Conservation (phyloP, 2,888 invertebrate genomes). For the Cephonodes hylas region DNA sequence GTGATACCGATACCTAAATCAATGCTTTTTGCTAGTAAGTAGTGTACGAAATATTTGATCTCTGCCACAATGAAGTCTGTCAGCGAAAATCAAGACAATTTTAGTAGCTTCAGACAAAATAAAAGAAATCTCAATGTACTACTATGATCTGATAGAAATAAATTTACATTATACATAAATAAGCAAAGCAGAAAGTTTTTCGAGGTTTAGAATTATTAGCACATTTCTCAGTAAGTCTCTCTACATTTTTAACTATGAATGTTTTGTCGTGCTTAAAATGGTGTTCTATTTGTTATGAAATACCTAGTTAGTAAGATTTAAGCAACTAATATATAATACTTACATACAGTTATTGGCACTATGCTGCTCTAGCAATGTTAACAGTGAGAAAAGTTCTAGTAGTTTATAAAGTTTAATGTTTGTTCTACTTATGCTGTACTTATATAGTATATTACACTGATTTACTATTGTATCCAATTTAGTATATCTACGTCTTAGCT, state of each 20-base stretch:
- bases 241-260: constrained; percentile 82
- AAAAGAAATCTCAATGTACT: constrained; percentile 60
- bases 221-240: constrained; percentile 82
- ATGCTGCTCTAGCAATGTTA: constrained; percentile 34
- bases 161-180: constrained; percentile 57
- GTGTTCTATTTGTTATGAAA: constrained; percentile 83
- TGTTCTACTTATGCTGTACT: constrained; percentile 34
- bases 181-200: constrained; percentile 63
- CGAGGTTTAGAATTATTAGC: constrained; percentile 80
- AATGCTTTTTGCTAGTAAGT: constrained; percentile 72
- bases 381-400: constrained; percentile 43
- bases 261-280: constrained; percentile 83
- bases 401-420: constrained; percentile 37
- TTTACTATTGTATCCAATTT: constrained; percentile 45
- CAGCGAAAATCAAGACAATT: constrained; percentile 64
- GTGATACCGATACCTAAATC: constrained; percentile 73
- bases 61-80: constrained; percentile 72
- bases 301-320: constrained; percentile 79
- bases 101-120: constrained; percentile 44
- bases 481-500: constrained; percentile 38
- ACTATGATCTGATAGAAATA: constrained; percentile 70
- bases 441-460: constrained; percentile 41
- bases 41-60: constrained; percentile 55
- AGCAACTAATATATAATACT: constrained; percentile 66
- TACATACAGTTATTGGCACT: constrained; percentile 82